phyloP scores from a whole-genome alignment of 1,140 invertebrate species.

The Drosophila chauvacae region DNA sequence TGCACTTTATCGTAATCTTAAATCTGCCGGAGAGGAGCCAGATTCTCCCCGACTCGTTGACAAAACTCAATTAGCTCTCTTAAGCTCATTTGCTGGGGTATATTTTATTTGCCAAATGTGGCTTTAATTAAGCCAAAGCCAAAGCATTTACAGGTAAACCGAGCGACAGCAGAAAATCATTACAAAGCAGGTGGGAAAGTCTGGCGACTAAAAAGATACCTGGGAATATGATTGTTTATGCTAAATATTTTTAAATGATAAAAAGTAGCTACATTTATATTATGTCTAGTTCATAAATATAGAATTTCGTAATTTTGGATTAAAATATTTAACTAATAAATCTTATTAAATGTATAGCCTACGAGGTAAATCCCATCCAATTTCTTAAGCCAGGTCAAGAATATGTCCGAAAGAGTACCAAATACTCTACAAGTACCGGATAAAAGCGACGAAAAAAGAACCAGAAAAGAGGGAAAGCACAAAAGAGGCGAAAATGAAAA shows the following conservation, averaged over 20 bases:
- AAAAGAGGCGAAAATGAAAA: conserved; percentile 59
- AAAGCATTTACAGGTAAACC: conserved; percentile 56
- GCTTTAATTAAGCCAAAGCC: conserved; percentile 70
- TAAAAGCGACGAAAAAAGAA: conserved; percentile 1
- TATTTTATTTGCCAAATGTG: conserved; percentile 73
- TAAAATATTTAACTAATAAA: neutral
- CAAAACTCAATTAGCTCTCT: conserved; percentile 67
- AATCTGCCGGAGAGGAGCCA: conserved; percentile 19
- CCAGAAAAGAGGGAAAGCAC: conserved; percentile 2
- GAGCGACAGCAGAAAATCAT: conserved; percentile 58
- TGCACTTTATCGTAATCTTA: conserved; percentile 55
- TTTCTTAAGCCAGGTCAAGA: conserved; percentile 5
- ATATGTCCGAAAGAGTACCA: conserved; percentile 4
- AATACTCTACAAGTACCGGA: neutral
- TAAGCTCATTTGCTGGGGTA: conserved; percentile 66
- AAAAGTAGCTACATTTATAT: too few relatives aligned
- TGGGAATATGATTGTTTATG: too few relatives aligned
- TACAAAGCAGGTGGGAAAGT: conserved; percentile 19
- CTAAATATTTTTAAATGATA: neutral
- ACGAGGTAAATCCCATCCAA: neutral
- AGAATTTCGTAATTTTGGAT: neutral
- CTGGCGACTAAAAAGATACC: neutral
- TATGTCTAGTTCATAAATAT: too few relatives aligned
- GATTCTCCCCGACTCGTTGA: conserved; percentile 4
- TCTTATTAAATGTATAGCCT: too few relatives aligned